Conservation (phyloP, 2,888 invertebrate genomes). For the Cataglyphis altisquamis region DNA sequence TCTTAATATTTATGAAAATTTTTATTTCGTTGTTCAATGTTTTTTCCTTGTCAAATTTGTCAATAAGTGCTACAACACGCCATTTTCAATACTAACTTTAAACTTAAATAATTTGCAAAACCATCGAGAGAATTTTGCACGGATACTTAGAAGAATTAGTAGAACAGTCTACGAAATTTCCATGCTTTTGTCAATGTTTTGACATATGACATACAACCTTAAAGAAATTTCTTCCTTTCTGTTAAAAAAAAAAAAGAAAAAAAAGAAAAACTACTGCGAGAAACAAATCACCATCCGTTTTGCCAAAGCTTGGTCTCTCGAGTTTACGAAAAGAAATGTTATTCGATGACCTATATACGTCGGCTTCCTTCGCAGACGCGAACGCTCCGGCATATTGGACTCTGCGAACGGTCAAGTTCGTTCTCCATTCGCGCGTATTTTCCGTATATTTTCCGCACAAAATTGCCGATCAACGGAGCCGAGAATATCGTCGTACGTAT, state of each 20-base stretch:
- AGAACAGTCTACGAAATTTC: no score
- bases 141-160: no score
- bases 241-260: not conserved
- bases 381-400: constrained; percentile 66
- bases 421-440: constrained; percentile 35
- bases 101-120: no score
- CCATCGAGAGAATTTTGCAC: no score
- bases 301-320: constrained; percentile 25
- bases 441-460: constrained; percentile 15
- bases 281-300: constrained; percentile 34
- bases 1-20: no score
- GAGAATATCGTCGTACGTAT: constrained; percentile 6
- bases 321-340: constrained; percentile 60
- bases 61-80: no score
- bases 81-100: no score
- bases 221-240: not conserved
- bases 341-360: constrained; percentile 67
- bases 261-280: not conserved
- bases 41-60: no score
- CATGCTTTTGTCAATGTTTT: no score
- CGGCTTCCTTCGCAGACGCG: constrained; percentile 40
- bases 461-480: not conserved
- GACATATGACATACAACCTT: constrained; percentile 17
- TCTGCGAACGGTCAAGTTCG: constrained; percentile 52
- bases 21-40: no score